Evolutionary conservation across 2,797 vertebrate genomes (phyloP), one percentile per base, ranked within the genome.

Genomic region (Acestrorhynchus altus): DNA sequence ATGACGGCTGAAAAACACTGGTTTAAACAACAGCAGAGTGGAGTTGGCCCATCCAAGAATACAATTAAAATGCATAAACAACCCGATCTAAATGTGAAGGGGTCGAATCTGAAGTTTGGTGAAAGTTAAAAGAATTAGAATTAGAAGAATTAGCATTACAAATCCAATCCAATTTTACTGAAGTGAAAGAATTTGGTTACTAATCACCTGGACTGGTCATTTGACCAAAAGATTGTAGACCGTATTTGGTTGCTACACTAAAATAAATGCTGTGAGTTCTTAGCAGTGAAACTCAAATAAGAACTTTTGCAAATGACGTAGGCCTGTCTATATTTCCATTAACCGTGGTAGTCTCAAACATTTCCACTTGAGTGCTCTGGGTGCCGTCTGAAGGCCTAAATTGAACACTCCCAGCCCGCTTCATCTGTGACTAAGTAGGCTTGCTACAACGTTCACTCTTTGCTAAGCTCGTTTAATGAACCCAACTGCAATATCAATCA

Each of bases 241-340:
- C 22, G 39, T 64, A 44, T 6, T 22, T 44, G 13, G 39, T 39
- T 44, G n/a, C 40, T n/a, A 35, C 7, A 10, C 42, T 39, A 20
- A 42, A 42, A 64, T 64, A 42, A 20, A 64, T 22, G 12, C 35
- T 15, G 6, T 12, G 31, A 35, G 31, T 9, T 24, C 49, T 49
- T 31, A 74, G 28, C 7, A n/a, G 35, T 1, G 15, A 31, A 28
- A 13, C n/a, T 31, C 51, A 56, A 44, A 66, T 59, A 40, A 68
- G 47, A 26, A 18, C 12, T 44, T 22, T 61, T 57, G 13, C 39
- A 56, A 56, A 56, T 59, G 64, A 68, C 28, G 40, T 1, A 18
- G 40, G 26, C 28, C 65, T n/a, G 54, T 15, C 16, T 56, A 31
- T 13, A n/a, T 70, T 44, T 61, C 69, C 75, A 61, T 70, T 77